Evolutionary conservation across 2,888 invertebrate genomes (phyloP).

Genomic region (Sabatieria punctata): DNA sequence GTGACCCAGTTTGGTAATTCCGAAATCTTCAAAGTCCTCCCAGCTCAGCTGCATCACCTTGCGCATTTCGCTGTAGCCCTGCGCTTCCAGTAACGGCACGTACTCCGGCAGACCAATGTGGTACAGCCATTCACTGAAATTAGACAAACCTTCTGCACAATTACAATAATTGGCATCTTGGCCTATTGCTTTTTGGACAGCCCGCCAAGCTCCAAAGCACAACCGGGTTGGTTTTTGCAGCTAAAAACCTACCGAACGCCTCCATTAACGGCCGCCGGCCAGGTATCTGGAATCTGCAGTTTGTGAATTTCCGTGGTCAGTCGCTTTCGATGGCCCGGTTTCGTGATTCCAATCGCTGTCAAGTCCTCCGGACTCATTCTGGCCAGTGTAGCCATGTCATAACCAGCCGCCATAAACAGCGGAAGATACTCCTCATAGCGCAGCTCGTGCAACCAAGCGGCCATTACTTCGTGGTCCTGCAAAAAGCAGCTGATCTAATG

Average conservation of each 20-base stretch:
- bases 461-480: conserved; percentile 78
- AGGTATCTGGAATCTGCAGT: too few relatives aligned
- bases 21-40: conserved; percentile 96
- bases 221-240: too few relatives aligned
- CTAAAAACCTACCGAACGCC: too few relatives aligned
- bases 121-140: conserved; percentile 70
- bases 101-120: conserved; percentile 79
- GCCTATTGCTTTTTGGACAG: too few relatives aligned
- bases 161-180: too few relatives aligned
- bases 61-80: conserved; percentile 81
- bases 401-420: conserved; percentile 80
- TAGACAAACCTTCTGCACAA: too few relatives aligned
- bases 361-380: conserved; percentile 88
- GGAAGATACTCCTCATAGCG: conserved; percentile 86
- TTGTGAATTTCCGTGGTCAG: conserved; percentile 81
- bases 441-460: conserved; percentile 76
- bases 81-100: conserved; percentile 65
- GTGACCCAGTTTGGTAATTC: conserved; percentile 53
- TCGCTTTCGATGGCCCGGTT: conserved; percentile 86
- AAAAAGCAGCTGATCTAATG: conserved; percentile 11
- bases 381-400: conserved; percentile 93
- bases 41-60: conserved; percentile 75
- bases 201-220: too few relatives aligned
- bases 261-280: too few relatives aligned
- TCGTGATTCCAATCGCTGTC: conserved; percentile 62